Conservation (phyloP, 1,140 invertebrate genomes). For the Drosophila kepulauana region DNA sequence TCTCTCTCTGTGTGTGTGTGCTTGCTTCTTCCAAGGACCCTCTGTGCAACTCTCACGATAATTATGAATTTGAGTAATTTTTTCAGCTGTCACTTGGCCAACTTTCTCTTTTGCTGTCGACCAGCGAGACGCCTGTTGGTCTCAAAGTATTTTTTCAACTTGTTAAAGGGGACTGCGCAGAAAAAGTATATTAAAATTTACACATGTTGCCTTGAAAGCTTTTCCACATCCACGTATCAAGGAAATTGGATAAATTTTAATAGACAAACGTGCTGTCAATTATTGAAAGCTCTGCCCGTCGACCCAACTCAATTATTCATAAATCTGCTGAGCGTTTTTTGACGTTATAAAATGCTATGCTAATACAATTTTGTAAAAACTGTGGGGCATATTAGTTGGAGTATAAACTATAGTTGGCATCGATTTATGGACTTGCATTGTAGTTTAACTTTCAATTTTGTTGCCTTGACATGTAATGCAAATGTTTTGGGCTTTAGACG, state of each 20-base stretch:
- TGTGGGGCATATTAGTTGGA: not conserved
- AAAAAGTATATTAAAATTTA: constrained; percentile 1
- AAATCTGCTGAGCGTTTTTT: constrained; percentile 24
- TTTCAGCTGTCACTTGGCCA: constrained; percentile 55
- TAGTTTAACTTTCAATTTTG: constrained; percentile 15
- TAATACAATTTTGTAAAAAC: not conserved
- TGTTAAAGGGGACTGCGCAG: not conserved
- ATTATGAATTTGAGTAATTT: constrained; percentile 64
- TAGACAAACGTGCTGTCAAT: constrained; percentile 10
- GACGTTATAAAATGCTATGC: not conserved
- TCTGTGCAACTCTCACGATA: constrained; percentile 50
- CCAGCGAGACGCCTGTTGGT: not conserved
- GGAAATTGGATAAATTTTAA: not conserved
- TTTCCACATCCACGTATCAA: not conserved
- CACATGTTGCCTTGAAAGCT: not conserved
- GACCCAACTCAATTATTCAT: constrained; percentile 30
- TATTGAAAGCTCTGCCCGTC: not conserved
- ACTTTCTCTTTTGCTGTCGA: constrained; percentile 22
- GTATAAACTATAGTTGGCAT: no score
- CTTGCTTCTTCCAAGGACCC: constrained; percentile 21
- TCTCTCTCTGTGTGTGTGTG: no score
- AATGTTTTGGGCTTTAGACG: constrained; percentile 34
- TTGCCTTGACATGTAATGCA: constrained; percentile 54
- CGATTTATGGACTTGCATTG: not conserved
- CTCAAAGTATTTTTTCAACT: not conserved